phyloP scores from a whole-genome alignment of 1,140 invertebrate genomes.

The Aphelenchoides fujianensis region DNA sequence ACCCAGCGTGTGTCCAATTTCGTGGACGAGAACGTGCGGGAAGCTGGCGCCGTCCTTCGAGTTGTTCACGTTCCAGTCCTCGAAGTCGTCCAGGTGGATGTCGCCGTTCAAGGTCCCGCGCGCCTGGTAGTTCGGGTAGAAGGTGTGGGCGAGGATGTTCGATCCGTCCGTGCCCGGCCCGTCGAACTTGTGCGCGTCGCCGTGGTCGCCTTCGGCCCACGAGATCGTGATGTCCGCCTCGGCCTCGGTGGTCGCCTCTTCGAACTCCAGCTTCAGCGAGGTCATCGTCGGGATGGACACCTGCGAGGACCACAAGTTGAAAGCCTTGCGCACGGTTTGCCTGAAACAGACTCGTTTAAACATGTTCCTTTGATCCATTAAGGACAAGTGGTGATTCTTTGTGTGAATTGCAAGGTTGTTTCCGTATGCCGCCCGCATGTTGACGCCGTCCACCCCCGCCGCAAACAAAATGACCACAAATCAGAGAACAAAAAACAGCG shows the following conservation, averaged over 20 bases:
- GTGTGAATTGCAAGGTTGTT: too few relatives aligned
- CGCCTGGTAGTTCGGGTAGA: slow-evolving; percentile 53
- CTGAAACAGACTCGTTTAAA: too few relatives aligned
- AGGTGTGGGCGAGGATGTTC: slow-evolving; percentile 54
- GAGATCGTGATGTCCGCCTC: slow-evolving; percentile 50
- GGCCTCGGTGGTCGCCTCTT: slow-evolving; percentile 39
- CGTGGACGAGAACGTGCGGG: slow-evolving; percentile 50
- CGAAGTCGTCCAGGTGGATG: slow-evolving; percentile 55
- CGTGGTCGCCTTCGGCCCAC: slow-evolving; percentile 56
- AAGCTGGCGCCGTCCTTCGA: slow-evolving; percentile 50
- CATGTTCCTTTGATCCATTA: too few relatives aligned
- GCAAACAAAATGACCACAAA: too few relatives aligned
- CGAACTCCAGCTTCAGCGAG: slow-evolving; percentile 33
- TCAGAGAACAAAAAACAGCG: too few relatives aligned
- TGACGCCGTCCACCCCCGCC: too few relatives aligned
- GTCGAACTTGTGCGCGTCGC: slow-evolving; percentile 52
- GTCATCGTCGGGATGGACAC: slow-evolving; percentile 38
- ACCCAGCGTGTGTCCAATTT: slow-evolving; percentile 53
- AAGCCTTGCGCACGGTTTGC: slow-evolving; percentile 49
- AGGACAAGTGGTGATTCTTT: too few relatives aligned
- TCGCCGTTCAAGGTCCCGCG: slow-evolving; percentile 47
- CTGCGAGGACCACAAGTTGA: slow-evolving; percentile 51
- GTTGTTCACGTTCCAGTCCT: slow-evolving; percentile 46
- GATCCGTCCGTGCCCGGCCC: slow-evolving; percentile 41
- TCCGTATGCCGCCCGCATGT: too few relatives aligned